Conservation (phyloP, 2,888 invertebrate genomes). For the Drosophila nigritarsus region DNA sequence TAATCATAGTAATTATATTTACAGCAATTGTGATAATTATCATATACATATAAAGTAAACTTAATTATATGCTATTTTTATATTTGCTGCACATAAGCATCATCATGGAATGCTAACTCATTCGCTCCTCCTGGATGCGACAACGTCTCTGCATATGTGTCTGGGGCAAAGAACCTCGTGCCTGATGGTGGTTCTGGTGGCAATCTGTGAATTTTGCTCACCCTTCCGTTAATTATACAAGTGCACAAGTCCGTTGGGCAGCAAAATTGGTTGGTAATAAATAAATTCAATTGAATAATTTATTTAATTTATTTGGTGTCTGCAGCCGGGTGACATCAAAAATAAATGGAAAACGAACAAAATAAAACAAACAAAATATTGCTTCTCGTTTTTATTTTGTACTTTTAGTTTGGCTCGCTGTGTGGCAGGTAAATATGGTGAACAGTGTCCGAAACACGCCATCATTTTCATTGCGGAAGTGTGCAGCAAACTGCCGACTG, state of each 20-base stretch:
- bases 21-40: not conserved
- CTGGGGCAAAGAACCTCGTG: slow-evolving; percentile 29
- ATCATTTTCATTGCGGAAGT: slow-evolving; percentile 71
- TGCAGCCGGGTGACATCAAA: slow-evolving; percentile 53
- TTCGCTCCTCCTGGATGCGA: not conserved
- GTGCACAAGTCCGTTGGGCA: slow-evolving; percentile 68
- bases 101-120: not conserved
- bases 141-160: slow-evolving; percentile 5
- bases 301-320: slow-evolving; percentile 82
- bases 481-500: slow-evolving; percentile 67
- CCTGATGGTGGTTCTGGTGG: slow-evolving; percentile 5
- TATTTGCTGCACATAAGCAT: not conserved
- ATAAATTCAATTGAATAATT: slow-evolving; percentile 84
- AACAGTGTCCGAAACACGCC: slow-evolving; percentile 33
- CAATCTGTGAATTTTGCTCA: slow-evolving; percentile 52
- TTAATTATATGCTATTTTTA: not conserved
- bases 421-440: slow-evolving; percentile 65
- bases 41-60: not conserved
- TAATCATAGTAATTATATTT: not conserved
- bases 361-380: slow-evolving; percentile 35
- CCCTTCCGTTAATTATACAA: slow-evolving; percentile 80
- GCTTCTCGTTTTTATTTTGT: slow-evolving; percentile 27
- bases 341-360: slow-evolving; percentile 30
- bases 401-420: slow-evolving; percentile 16
- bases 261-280: slow-evolving; percentile 79